Evolutionary conservation across 2,888 invertebrate species (phyloP).

Genomic region (Thecocarcelia acutangulata): DNA sequence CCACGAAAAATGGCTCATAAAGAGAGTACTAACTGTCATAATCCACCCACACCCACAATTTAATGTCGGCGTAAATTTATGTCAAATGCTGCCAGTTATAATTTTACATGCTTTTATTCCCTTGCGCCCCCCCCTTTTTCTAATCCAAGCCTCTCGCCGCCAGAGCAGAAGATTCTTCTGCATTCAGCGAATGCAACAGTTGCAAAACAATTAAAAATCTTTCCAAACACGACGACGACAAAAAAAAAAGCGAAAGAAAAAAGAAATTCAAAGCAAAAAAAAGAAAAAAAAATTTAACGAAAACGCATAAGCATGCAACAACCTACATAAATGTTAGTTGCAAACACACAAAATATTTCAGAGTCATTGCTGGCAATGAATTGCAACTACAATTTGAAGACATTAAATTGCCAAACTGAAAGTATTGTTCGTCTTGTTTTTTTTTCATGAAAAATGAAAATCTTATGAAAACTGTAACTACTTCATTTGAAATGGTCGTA

Average conservation of each 20-base stretch:
- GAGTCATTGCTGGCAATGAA: constrained; percentile 32
- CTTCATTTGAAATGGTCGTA: constrained; percentile 68
- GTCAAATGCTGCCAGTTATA: constrained; percentile 65
- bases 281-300: constrained; percentile 5
- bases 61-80: constrained; percentile 70
- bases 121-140: neutral
- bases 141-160: neutral
- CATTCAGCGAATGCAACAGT: constrained; percentile 14
- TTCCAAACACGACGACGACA: constrained; percentile 38
- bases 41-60: constrained; percentile 71
- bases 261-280: constrained; percentile 30
- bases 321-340: constrained; percentile 51
- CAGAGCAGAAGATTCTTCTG: constrained; percentile 24
- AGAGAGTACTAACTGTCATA: constrained; percentile 69
- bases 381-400: constrained; percentile 45
- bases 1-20: constrained; percentile 46
- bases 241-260: constrained; percentile 17
- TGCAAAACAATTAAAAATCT: constrained; percentile 66
- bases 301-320: constrained; percentile 48
- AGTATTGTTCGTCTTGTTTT: constrained; percentile 23
- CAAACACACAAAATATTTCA: constrained; percentile 50
- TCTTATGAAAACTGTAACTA: constrained; percentile 67
- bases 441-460: constrained; percentile 47
- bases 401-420: constrained; percentile 52
- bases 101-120: constrained; percentile 9